Evolutionary conservation across 2,113 vertebrate species (phyloP), one percentile per base, ranked within the genome.

Genomic region (Leptobrachium leishanense): DNA sequence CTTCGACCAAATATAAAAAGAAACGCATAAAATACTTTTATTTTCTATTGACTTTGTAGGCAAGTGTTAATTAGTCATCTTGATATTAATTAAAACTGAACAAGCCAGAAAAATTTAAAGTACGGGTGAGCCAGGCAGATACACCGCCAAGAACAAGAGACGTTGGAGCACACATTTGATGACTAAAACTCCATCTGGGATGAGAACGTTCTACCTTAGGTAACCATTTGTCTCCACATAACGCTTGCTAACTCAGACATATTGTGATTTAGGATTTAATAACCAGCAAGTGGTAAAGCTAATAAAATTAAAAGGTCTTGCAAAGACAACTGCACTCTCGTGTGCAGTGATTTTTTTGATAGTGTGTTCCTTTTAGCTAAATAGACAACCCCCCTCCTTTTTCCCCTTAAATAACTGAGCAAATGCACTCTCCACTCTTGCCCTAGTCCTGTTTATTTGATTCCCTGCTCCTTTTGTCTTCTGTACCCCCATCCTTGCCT

Each of bases 21-120:
- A 44, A 73, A 73, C 67, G 69, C 73, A 70, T 59, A 66, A 73
- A 55, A 73, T 66, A n/a, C 40, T 57, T 31, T 57, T 74, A 62
- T 68, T 81, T 68, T 72, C 65, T 74, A 50, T 40, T 41, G 41
- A 40, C 20, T 59, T 50, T 68, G 71, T 68, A 81, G 65, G 64
- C 64, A 81, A 68, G 64, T 81, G 78, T 68, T 74, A 74, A 81
- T 62, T 81, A 74, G 67, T 81, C 78, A 74, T 62, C 72, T 68
- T 74, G 31, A 80, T 74, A 71, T 74, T 74, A 80, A 81, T 72
- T 79, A 79, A 43, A 72, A 72, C 43, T 64, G 41, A 73, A 67
- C 63, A 74, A 68, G 64, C 20, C 41, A 68, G 63, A 74, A 41
- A 81, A 74, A 68, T 68, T 41, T 74, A 72, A 68, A 57, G 20